Conservation (phyloP, 2,797 vertebrate species). For the Lophotriccus pileatus region DNA sequence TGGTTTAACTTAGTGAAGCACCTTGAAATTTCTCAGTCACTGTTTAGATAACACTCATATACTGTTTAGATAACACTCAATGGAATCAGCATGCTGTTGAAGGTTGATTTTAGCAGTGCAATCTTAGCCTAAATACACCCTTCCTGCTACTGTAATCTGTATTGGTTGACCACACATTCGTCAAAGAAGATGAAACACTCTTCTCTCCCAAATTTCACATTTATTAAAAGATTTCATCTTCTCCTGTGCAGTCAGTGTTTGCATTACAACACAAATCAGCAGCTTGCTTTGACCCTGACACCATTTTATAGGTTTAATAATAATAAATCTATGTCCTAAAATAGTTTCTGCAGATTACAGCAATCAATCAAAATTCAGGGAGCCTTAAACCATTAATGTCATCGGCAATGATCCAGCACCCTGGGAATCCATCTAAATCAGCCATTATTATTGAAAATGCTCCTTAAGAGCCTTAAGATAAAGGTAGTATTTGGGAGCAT, state of each 20-base stretch:
- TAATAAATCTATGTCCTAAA: slow-evolving; percentile 82
- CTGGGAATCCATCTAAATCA: slow-evolving; percentile 78
- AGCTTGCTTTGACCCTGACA: slow-evolving; percentile 76
- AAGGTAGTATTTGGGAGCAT: slow-evolving; percentile 54
- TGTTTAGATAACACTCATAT: too few species aligned
- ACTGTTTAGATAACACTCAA: not conserved
- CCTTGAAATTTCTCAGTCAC: not conserved
- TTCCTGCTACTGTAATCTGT: not conserved
- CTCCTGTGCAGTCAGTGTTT: slow-evolving; percentile 62
- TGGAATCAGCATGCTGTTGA: not conserved
- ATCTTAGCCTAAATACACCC: not conserved
- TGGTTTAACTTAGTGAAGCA: not conserved
- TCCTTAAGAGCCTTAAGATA: slow-evolving; percentile 65
- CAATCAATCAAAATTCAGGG: slow-evolving; percentile 82
- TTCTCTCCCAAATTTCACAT: slow-evolving; percentile 52
- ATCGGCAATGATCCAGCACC: slow-evolving; percentile 74
- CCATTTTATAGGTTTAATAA: slow-evolving; percentile 79
- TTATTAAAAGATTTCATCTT: slow-evolving; percentile 73
- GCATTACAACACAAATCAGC: slow-evolving; percentile 75
- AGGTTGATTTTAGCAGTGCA: slow-evolving; percentile 9
- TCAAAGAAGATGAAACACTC: slow-evolving; percentile 46
- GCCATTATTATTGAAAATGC: slow-evolving; percentile 71
- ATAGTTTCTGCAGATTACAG: slow-evolving; percentile 80
- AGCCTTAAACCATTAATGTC: slow-evolving; percentile 79
- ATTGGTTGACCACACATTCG: slow-evolving; percentile 5